Evolutionary conservation across 2,797 vertebrate species (phyloP).

Genomic region (Hemibagrus guttatus): DNA sequence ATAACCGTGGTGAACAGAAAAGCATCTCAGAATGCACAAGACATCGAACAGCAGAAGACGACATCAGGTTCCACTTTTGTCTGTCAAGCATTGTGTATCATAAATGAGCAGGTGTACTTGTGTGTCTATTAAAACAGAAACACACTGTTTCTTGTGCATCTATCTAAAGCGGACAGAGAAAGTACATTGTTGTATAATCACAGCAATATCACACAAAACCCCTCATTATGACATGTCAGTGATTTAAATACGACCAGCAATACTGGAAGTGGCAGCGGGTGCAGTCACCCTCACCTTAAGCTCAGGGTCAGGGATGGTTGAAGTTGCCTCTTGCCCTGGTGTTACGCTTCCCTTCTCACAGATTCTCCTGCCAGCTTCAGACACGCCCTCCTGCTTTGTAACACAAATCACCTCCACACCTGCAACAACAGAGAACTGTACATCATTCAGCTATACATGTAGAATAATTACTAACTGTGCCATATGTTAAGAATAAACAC

Average conservation of each 20-base stretch:
- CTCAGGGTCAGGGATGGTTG: constrained; percentile 48
- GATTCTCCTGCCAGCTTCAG: constrained; percentile 59
- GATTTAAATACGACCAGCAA: neutral
- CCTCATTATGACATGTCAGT: neutral
- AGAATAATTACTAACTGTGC: neutral
- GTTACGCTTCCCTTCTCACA: constrained; percentile 49
- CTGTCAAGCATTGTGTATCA: too few relatives aligned
- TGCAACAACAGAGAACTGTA: constrained; percentile 38
- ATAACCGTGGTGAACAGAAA: too few relatives aligned
- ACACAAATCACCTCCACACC: constrained; percentile 51
- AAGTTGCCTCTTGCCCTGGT: constrained; percentile 37
- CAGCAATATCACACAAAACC: neutral
- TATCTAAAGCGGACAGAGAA: too few relatives aligned
- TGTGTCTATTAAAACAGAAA: too few relatives aligned
- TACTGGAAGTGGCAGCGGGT: neutral
- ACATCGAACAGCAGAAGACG: too few relatives aligned
- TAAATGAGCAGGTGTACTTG: too few relatives aligned
- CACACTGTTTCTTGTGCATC: too few relatives aligned
- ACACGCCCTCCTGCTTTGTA: constrained; percentile 61
- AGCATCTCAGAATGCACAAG: too few relatives aligned
- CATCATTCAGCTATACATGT: constrained; percentile 16
- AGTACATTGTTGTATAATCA: neutral
- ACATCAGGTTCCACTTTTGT: too few relatives aligned
- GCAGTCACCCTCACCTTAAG: constrained; percentile 57
- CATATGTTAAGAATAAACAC: neutral